These are phyloP conservation scores for Clunio marinus DNA, from an alignment of 2,888 invertebrate genomes.

Conservation along the genomic window DNA sequence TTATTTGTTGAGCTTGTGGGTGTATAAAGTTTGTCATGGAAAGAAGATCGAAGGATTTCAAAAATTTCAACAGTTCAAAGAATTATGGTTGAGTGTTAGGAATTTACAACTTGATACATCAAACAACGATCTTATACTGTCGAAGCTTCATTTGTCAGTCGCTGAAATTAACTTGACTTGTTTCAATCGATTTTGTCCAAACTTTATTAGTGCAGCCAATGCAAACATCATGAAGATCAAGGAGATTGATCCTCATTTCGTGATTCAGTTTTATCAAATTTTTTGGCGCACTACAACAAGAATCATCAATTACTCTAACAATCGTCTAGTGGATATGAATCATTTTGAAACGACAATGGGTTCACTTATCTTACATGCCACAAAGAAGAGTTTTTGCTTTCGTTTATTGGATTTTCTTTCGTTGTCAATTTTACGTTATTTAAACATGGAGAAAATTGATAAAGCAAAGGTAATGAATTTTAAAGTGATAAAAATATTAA, in stretches of 20 bases:
- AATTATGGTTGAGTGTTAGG: not conserved
- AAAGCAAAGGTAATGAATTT: constrained; percentile 14
- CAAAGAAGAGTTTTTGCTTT: not conserved
- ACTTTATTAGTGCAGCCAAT: not conserved
- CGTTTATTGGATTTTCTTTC: not conserved
- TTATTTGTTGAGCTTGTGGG: constrained; percentile 21
- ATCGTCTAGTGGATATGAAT: constrained; percentile 4
- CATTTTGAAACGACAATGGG: not conserved
- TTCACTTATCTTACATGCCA: not conserved
- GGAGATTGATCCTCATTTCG: not conserved
- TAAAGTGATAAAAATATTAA: not conserved
- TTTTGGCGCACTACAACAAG: not conserved
- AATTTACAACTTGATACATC: not conserved
- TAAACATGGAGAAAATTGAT: constrained; percentile 24
- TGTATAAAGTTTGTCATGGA: not conserved
- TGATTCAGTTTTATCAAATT: not conserved
- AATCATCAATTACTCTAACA: not conserved
- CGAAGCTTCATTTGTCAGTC: not conserved
- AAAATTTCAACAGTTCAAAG: not conserved
- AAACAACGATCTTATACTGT: not conserved
- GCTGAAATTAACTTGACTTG: not conserved
- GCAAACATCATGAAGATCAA: not conserved
- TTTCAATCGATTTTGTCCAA: not conserved
- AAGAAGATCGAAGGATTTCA: not conserved
- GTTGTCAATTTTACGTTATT: not conserved